A percentile compares a stretch with the other conserved stretches of the same genome.
phyloP scores from a whole-genome alignment of 2,888 invertebrate species.

The Abrostola tripartita region DNA sequence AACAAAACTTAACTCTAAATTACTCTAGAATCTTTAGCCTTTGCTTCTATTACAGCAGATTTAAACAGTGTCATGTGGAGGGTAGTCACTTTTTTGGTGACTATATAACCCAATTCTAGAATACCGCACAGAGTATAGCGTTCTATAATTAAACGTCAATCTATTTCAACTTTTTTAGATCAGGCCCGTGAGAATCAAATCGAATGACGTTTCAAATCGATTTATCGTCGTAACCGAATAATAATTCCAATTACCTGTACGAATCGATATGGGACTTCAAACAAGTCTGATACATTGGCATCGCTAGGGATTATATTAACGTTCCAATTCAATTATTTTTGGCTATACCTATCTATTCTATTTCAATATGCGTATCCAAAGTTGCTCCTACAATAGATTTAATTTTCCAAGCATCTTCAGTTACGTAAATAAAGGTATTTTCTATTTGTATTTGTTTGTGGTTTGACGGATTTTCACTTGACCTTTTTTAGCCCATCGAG shows the following conservation, averaged over 20 bases:
- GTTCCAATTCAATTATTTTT: not conserved
- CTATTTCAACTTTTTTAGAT: constrained; percentile 39
- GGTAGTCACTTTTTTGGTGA: no score
- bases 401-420: no score
- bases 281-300: constrained; percentile 29
- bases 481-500: no score
- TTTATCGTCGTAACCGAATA: constrained; percentile 44
- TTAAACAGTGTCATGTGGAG: no score
- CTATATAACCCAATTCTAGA: not conserved
- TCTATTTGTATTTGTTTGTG: no score
- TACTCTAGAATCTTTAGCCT: no score
- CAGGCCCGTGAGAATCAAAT: constrained; percentile 45
- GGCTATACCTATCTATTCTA: not conserved
- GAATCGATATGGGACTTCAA: constrained; percentile 32
- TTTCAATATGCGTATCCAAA: no score
- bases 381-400: no score
- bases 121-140: constrained; percentile 5
- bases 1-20: no score
- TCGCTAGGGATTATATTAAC: constrained; percentile 8
- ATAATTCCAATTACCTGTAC: constrained; percentile 35
- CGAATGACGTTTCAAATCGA: constrained; percentile 52
- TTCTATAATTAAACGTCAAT: constrained; percentile 48
- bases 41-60: no score
- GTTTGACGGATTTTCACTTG: no score
- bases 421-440: no score